Evolutionary conservation across 1,140 invertebrate species (phyloP), one percentile per base, ranked within the genome.

Genomic region (Geopemphigus sp.): DNA sequence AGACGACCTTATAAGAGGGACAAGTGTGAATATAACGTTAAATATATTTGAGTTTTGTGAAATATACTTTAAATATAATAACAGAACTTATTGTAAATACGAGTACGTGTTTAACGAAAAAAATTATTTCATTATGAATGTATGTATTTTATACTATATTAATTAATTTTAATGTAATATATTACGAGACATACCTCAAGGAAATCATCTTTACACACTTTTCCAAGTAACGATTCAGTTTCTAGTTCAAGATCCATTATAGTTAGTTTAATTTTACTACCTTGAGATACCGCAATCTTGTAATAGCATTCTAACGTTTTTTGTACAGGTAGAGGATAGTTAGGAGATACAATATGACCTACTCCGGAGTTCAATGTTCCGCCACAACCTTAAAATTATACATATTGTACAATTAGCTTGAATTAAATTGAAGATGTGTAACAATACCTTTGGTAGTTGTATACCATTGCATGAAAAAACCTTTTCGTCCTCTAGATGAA

Each of bases 311-410:
- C 89, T 1, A 90, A 86, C 73, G 89, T 89, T 19, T 88, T 85
- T 45, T 85, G 83, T 84, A 93, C 95, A 0, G 88, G 83, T 80
- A 90, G 86, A 5, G 95, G 95, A 85, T 96, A 97, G 83, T 92
- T 90, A 5, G 95, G 95, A 14, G 94, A 95, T 57, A 89, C 88
- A 82, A 96, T 92, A 1, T 90, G 87, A 1, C 94, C 94, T 12
- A 81, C 83, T 1, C 89, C 86, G 70, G 85, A 84, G 1, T 85
- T 91, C 32, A 96, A 83, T 53, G 84, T 88, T 24, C 94, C 94
- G n/a, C 94, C 94, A 85, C 94, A 96, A 53, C 88, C 93, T 91
- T 50, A 56, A 84, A 84, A 61, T 19, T 24, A 81, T 19, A 26
- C 63, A 17, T 57, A 22, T 17, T 70, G 8, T 47, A n/a, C 15